phyloP scores from a whole-genome alignment of 2,888 invertebrate species.

The Liposcelis brunnea region DNA sequence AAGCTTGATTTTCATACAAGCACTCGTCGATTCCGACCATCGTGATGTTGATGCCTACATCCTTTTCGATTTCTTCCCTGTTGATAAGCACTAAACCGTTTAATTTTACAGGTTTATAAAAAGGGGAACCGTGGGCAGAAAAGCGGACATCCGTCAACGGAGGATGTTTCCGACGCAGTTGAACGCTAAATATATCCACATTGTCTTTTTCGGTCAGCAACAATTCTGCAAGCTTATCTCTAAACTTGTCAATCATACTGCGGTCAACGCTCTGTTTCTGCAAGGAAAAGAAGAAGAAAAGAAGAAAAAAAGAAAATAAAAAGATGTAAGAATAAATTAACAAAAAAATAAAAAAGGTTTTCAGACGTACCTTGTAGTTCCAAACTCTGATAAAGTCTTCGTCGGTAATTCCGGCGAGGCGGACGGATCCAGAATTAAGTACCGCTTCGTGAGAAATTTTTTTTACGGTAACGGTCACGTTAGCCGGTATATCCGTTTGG shows the following conservation, averaged over 20 bases:
- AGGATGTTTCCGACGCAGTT: constrained; percentile 68
- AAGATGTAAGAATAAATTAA: constrained; percentile 4
- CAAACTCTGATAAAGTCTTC: constrained; percentile 92
- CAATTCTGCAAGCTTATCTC: constrained; percentile 71
- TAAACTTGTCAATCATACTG: constrained; percentile 79
- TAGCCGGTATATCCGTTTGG: constrained; percentile 88
- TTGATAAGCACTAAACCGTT: constrained; percentile 85
- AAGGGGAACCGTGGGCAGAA: constrained; percentile 89
- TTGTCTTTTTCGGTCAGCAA: constrained; percentile 72
- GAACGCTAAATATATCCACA: constrained; percentile 94
- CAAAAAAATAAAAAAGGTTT: background rate
- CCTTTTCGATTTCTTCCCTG: constrained; percentile 53
- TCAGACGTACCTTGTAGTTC: constrained; percentile 51
- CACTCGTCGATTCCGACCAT: constrained; percentile 98
- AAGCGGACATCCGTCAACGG: constrained; percentile 84
- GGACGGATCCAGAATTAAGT: constrained; percentile 83
- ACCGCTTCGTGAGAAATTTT: constrained; percentile 93
- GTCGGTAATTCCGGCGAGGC: constrained; percentile 84
- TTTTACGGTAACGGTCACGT: constrained; percentile 85
- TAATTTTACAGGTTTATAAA: constrained; percentile 82
- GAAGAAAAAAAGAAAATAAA: constrained; percentile 8
- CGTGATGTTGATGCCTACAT: constrained; percentile 88
- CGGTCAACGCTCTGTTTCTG: constrained; percentile 59
- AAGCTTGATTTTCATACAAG: constrained; percentile 84
- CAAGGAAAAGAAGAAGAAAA: constrained; percentile 12